These are phyloP conservation scores for Sarcophaga peregrina DNA, from an alignment of 1,140 invertebrate genomes.

Conservation along the genomic window DNA sequence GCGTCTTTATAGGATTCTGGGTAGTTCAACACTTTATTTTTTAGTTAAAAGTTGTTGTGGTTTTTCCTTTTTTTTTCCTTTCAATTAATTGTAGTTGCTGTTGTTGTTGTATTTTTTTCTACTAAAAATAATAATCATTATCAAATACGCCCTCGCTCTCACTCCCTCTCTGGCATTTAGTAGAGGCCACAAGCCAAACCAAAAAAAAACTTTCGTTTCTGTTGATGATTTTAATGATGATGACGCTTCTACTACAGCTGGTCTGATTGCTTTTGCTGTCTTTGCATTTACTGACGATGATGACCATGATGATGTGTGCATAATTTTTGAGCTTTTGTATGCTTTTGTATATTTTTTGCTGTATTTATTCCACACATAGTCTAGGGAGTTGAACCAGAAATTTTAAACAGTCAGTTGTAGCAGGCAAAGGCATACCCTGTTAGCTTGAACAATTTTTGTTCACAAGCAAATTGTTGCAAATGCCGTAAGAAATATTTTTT, in stretches of 20 bases:
- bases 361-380: not conserved
- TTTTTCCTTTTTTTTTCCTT: not conserved
- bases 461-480: too few relatives aligned
- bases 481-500: too few relatives aligned
- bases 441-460: too few relatives aligned
- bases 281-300: not conserved
- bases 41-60: conserved; percentile 2
- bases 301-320: conserved; percentile 18
- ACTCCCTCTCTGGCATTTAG: not conserved
- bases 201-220: too few relatives aligned
- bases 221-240: too few relatives aligned
- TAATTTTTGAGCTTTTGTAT: conserved; percentile 10
- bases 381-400: too few relatives aligned
- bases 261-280: too few relatives aligned
- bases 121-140: conserved; percentile 17
- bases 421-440: too few relatives aligned
- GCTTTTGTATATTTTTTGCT: not conserved
- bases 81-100: not conserved
- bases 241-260: too few relatives aligned
- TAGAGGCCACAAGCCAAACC: too few relatives aligned
- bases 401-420: too few relatives aligned
- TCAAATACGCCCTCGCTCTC: too few relatives aligned
- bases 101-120: conserved; percentile 3
- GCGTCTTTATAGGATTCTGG: not conserved
- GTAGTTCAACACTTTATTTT: not conserved